These are phyloP conservation scores for Sipha flava DNA, from an alignment of 1,140 invertebrate species.

Conservation along the genomic window DNA sequence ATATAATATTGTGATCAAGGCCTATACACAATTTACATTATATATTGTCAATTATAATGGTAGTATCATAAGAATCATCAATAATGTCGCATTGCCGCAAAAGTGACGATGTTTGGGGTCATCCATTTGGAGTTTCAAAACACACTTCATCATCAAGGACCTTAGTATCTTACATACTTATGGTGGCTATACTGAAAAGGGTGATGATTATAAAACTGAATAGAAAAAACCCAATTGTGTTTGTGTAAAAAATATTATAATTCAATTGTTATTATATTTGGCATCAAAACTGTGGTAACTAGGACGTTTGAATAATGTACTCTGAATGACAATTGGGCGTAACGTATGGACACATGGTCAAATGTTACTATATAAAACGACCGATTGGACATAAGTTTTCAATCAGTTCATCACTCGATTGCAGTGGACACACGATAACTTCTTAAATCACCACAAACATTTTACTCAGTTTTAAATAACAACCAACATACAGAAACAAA, in stretches of 20 bases:
- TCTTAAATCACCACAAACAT: not conserved
- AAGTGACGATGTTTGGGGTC: not conserved
- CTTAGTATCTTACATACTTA: not conserved
- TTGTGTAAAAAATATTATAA: constrained; percentile 1
- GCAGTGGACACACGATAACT: not conserved
- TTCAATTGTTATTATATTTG: constrained; percentile 29
- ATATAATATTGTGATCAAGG: not conserved
- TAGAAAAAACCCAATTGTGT: not conserved
- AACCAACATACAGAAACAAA: not conserved
- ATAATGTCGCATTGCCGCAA: not conserved
- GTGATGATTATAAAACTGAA: not conserved
- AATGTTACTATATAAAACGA: constrained; percentile 14
- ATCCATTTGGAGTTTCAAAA: not conserved
- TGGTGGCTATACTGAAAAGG: not conserved
- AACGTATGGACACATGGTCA: constrained; percentile 23
- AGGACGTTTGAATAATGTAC: constrained; percentile 11
- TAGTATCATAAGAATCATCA: not conserved
- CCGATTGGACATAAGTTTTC: not conserved
- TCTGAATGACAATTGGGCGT: constrained; percentile 19
- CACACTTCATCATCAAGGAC: constrained; percentile 1
- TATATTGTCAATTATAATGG: not conserved
- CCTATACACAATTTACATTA: not conserved
- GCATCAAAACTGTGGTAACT: constrained; percentile 25
- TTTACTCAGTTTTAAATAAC: not conserved
- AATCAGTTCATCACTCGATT: not conserved